A percentile compares a stretch with the other conserved stretches of the same genome.
phyloP scores from a whole-genome alignment of 2,797 vertebrate genomes.

The Cyprinodon diabolis region DNA sequence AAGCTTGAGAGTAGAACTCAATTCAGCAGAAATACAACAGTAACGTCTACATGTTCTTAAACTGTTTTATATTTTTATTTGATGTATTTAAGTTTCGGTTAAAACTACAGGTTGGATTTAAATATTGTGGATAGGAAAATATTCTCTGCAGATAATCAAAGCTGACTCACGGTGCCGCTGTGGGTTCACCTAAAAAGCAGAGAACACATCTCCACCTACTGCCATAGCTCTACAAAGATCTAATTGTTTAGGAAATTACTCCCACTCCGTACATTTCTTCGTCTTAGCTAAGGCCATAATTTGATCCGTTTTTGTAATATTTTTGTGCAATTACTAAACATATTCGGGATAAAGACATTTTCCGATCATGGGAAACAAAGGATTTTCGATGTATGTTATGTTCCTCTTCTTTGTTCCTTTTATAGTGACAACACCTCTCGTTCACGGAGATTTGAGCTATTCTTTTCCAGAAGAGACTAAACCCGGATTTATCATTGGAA shows the following conservation, averaged over 20 bases:
- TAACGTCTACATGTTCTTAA: too few relatives aligned
- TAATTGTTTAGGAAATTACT: background rate
- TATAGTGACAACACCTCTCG: constrained; percentile 19
- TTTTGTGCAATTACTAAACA: background rate
- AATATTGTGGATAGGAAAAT: background rate
- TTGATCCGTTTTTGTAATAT: background rate
- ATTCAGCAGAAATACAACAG: too few relatives aligned
- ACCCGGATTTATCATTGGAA: constrained; percentile 15
- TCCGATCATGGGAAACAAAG: constrained; percentile 35
- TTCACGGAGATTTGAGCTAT: constrained; percentile 61
- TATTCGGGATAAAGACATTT: background rate
- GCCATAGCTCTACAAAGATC: background rate
- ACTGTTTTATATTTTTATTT: too few relatives aligned
- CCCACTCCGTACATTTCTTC: background rate
- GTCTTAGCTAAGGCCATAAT: background rate
- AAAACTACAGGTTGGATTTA: too few relatives aligned
- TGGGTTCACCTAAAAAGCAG: constrained; percentile 10
- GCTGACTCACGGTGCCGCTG: constrained; percentile 62
- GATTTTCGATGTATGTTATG: background rate
- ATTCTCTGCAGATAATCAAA: constrained; percentile 12
- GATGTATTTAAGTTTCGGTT: too few relatives aligned
- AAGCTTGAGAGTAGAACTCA: too few relatives aligned
- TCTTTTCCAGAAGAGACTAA: constrained; percentile 58
- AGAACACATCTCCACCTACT: constrained; percentile 54
- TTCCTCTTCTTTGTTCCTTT: constrained; percentile 21